Percentiles rank a stretch among this genome's conserved stretches.
Conservation (phyloP, 2,113 vertebrate genomes). For the Xenopus laevis region DNA sequence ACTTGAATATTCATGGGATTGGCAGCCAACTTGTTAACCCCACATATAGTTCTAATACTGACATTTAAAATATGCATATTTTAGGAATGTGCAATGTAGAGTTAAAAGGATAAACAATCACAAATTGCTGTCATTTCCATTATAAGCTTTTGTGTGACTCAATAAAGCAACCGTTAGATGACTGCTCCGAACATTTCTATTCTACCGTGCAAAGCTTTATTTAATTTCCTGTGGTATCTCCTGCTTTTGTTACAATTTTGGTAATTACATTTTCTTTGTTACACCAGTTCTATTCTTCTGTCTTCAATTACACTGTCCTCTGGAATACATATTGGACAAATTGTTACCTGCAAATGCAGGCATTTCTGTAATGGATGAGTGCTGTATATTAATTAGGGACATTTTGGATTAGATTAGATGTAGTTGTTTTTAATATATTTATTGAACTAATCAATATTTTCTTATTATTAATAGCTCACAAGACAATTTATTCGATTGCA, state of each 20-base stretch:
- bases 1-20: background rate
- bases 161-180: conserved; percentile 13
- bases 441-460: conserved; percentile 9
- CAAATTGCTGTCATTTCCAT: conserved; percentile 34
- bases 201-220: conserved; percentile 28
- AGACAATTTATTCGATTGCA: background rate
- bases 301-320: conserved; percentile 29
- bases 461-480: background rate
- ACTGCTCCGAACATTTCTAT: conserved; percentile 19
- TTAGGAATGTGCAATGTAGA: conserved; percentile 3
- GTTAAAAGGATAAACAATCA: conserved; percentile 35
- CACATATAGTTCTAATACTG: background rate
- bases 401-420: background rate
- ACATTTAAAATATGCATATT: background rate
- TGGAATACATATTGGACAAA: conserved; percentile 12
- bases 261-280: conserved; percentile 39
- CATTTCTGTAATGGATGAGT: background rate
- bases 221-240: conserved; percentile 41
- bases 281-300: conserved; percentile 26
- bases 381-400: conserved; percentile 2
- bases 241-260: conserved; percentile 37
- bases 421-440: conserved; percentile 11
- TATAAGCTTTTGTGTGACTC: conserved; percentile 35
- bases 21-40: background rate
- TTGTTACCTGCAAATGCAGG: conserved; percentile 16